phyloP scores from a whole-genome alignment of 1,140 invertebrate genomes.

The Cardiocondyla obscurior region DNA sequence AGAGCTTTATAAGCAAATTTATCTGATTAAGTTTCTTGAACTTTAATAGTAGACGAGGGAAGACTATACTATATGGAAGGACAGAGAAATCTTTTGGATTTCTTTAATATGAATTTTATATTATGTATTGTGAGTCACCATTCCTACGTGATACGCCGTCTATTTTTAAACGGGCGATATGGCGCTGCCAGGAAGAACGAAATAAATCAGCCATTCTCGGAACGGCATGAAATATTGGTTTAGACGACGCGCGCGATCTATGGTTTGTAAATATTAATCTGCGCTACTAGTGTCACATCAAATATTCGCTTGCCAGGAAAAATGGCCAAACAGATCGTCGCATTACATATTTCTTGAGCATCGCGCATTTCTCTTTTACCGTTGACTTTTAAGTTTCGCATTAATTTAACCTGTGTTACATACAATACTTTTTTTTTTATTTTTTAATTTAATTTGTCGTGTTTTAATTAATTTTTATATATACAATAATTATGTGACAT shows the following conservation, averaged over 20 bases:
- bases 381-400: neutral
- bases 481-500: no score
- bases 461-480: no score
- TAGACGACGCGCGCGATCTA: slow-evolving; percentile 40
- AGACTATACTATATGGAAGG: neutral
- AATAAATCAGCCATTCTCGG: slow-evolving; percentile 56
- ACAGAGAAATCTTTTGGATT: slow-evolving; percentile 54
- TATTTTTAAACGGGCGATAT: neutral
- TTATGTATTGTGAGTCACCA: slow-evolving; percentile 45
- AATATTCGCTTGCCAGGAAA: slow-evolving; percentile 40
- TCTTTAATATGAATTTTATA: slow-evolving; percentile 58
- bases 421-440: neutral
- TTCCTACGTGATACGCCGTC: slow-evolving; percentile 10
- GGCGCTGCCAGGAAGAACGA: slow-evolving; percentile 4
- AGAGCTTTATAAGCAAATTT: slow-evolving; percentile 54
- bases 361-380: neutral
- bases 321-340: neutral
- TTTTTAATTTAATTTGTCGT: neutral
- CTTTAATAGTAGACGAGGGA: neutral
- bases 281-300: slow-evolving; percentile 45
- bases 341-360: neutral
- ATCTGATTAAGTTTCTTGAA: slow-evolving; percentile 44
- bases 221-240: slow-evolving; percentile 38
- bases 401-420: neutral
- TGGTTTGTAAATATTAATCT: slow-evolving; percentile 55